Percentiles rank a stretch among this genome's conserved stretches.
Conservation (phyloP, 2,797 vertebrate genomes). For the Capromys pilorides region DNA sequence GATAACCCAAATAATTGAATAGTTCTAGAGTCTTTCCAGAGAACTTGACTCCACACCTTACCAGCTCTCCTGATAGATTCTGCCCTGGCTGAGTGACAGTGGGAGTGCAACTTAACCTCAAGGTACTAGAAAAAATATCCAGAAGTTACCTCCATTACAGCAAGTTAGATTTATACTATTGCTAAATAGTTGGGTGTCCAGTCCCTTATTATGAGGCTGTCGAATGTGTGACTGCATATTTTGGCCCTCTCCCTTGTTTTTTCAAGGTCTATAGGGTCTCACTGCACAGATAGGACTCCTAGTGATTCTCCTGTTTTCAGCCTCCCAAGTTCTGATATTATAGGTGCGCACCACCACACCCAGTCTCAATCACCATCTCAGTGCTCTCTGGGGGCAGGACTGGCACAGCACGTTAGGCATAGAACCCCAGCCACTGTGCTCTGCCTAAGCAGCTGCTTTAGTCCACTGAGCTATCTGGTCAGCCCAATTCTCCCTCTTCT, state of each 20-base stretch:
- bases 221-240: neutral
- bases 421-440: too few species aligned
- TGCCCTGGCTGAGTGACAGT: neutral
- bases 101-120: neutral
- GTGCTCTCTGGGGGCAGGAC: too few species aligned
- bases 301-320: too few species aligned
- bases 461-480: too few species aligned
- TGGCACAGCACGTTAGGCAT: too few species aligned
- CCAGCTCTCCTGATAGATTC: neutral
- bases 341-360: too few species aligned
- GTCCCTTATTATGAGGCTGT: neutral
- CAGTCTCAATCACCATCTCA: too few species aligned
- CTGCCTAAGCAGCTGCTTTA: too few species aligned
- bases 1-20: neutral
- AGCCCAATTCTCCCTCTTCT: neutral
- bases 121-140: neutral
- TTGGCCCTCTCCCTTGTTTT: neutral
- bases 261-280: too few species aligned
- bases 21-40: neutral
- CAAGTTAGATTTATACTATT: neutral
- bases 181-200: neutral
- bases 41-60: neutral
- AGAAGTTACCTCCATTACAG: neutral
- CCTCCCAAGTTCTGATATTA: too few species aligned
- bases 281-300: too few species aligned